Evolutionary conservation across 2,888 invertebrate genomes (phyloP), one percentile per base, ranked within the genome.

Genomic region (Amblyjoppa fuscipennis): DNA sequence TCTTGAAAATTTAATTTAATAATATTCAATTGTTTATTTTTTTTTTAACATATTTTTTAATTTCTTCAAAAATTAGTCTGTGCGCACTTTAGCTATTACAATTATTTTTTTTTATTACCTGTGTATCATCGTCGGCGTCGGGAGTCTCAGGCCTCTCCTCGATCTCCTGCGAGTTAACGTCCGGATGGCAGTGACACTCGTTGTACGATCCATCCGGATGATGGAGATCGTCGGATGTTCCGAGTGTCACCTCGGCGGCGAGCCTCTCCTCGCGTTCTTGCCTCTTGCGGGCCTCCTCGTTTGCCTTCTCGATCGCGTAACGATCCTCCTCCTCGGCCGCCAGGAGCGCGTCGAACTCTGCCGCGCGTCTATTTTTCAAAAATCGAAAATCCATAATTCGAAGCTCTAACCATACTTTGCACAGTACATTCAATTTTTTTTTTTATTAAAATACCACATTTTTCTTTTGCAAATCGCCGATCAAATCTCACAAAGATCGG

Each of bases 261-360:
- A 96, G 94, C 89, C 95, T 95, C 59, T 96, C 96, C 92, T 96
- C 96, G 87, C 96, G 96, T 87, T 93, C 94, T 41, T 96, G 96
- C 89, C 95, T 95, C 90, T 95, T 96, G 89, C 95, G 95, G 86
- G 95, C 95, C 83, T 95, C 95, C 88, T 95, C 95, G 53, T 95
- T 95, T 76, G 96, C 94, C 87, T 91, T 94, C 80, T 95, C 94
- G 53, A 94, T 93, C 74, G 91, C 91, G 89, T 95, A 95, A 64
- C 95, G 95, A 9, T 95, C 93, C n/a, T 95, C 95, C 87, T 94
- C 92, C 5, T 93, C 92, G 61, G 91, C 89, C 3, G 91, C 89
- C 5, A 91, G 88, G 13, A 89, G 87, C 20, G 88, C 90, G 11
- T 91, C 91, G 20, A 91, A 91, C 76, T 91, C 91, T 6, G 84